These are phyloP conservation scores for Romanomermis culicivorax DNA, from an alignment of 2,888 invertebrate species.

Conservation along the genomic window DNA sequence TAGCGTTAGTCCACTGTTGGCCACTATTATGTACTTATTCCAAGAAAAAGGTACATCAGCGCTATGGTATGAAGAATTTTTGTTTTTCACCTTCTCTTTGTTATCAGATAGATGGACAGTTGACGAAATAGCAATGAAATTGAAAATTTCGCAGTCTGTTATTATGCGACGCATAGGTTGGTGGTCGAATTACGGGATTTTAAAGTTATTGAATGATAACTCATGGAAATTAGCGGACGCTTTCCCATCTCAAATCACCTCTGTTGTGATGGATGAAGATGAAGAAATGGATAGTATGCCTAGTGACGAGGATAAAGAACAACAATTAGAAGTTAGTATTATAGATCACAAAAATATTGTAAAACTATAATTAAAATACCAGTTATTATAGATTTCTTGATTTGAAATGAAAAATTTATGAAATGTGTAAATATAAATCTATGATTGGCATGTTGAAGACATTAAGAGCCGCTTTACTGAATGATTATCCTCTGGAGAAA, in stretches of 20 bases:
- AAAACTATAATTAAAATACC: no score
- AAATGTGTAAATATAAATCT: no score
- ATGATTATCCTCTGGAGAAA: no score
- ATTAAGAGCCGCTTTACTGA: no score
- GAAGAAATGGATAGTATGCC: slow-evolving; percentile 12
- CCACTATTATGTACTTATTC: slow-evolving; percentile 7
- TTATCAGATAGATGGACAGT: slow-evolving; percentile 18
- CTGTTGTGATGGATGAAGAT: slow-evolving; percentile 2
- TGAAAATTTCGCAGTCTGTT: slow-evolving; percentile 12
- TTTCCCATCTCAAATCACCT: background rate
- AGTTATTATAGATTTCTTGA: no score
- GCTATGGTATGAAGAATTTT: background rate
- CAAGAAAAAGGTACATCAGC: slow-evolving; percentile 7
- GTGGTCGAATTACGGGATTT: slow-evolving; percentile 16
- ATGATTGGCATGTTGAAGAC: no score
- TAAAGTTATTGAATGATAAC: background rate
- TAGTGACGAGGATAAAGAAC: background rate
- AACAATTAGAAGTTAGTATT: background rate
- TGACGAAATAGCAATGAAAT: slow-evolving; percentile 14
- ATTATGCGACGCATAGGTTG: slow-evolving; percentile 18
- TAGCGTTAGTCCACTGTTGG: slow-evolving; percentile 7
- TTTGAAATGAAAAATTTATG: no score
- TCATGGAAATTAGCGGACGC: background rate
- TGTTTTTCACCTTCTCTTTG: no score
- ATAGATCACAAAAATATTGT: no score